Percentiles rank a stretch among this genome's conserved stretches.
Conservation (phyloP, 2,797 vertebrate genomes). For the Oryzias dopingdopingensis region DNA sequence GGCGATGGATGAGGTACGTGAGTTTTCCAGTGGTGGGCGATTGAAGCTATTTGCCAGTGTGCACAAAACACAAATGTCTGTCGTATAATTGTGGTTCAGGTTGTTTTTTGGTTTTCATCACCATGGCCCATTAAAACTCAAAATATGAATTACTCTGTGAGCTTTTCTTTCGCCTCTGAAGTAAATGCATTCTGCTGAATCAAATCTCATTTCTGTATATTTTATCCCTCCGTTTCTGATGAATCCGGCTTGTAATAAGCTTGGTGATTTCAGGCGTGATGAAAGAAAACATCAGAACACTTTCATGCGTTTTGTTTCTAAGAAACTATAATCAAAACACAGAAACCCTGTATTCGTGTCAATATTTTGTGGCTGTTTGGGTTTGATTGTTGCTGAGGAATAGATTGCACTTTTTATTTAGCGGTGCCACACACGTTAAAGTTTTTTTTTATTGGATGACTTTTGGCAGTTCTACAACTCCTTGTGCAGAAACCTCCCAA, state of each 20-base stretch:
- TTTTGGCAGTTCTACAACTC: conserved; percentile 80
- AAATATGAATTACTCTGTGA: conserved; percentile 7
- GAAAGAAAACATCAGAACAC: conserved; percentile 14
- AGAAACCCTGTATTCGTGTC: conserved; percentile 7
- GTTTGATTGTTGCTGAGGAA: conserved; percentile 18
- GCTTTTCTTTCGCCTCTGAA: conserved; percentile 2
- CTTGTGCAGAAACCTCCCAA: conserved; percentile 79
- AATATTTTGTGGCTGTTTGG: conserved; percentile 7
- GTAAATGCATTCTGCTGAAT: conserved; percentile 6
- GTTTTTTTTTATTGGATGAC: conserved; percentile 27
- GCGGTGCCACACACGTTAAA: conserved; percentile 3
- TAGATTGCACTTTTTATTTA: conserved; percentile 20
- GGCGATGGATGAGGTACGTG: conserved; percentile 71
- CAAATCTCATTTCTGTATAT: not conserved
- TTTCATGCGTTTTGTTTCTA: no score
- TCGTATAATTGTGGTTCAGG: conserved; percentile 1
- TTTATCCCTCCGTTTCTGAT: conserved; percentile 4
- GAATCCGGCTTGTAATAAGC: conserved; percentile 13
- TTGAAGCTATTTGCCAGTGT: conserved; percentile 7
- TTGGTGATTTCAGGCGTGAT: conserved; percentile 12
- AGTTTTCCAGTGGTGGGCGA: conserved; percentile 4
- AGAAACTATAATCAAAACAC: conserved; percentile 18
- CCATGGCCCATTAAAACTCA: not conserved
- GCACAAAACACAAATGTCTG: not conserved
- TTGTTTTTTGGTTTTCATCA: conserved; percentile 8